Conservation (phyloP, 2,113 vertebrate species). For the Xenopus borealis region DNA sequence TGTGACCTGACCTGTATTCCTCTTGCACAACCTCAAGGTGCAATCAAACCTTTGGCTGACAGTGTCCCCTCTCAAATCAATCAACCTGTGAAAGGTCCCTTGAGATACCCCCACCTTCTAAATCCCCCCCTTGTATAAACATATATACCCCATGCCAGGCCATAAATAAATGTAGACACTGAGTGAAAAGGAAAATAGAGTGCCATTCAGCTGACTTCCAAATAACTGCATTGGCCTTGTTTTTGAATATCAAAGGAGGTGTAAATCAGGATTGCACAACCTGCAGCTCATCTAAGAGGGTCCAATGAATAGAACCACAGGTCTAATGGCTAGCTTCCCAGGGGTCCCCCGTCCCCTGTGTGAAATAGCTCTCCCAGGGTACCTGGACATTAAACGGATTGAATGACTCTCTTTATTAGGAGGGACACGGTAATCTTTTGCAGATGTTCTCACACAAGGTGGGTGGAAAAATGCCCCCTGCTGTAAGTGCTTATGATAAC, state of each 20-base stretch:
- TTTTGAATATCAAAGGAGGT: conserved; percentile 35
- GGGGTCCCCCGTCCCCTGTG: conserved; percentile 17
- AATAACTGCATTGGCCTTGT: not conserved
- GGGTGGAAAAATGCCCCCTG: conserved; percentile 59
- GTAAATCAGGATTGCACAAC: conserved; percentile 19
- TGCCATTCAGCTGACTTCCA: not conserved
- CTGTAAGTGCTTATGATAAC: conserved; percentile 15
- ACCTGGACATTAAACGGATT: conserved; percentile 54
- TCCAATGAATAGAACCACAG: conserved; percentile 12
- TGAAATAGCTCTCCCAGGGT: conserved; percentile 15
- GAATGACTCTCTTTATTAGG: conserved; percentile 50
- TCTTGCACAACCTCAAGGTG: no score
- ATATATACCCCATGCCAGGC: not conserved
- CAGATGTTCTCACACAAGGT: conserved; percentile 66
- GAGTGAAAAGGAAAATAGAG: conserved; percentile 2
- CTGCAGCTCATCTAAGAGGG: conserved; percentile 17
- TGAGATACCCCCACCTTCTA: no score
- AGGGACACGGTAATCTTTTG: conserved; percentile 52
- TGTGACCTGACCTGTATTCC: no score
- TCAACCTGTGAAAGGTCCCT: no score
- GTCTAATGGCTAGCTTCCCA: conserved; percentile 16
- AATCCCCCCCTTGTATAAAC: not conserved
- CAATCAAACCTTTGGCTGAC: no score
- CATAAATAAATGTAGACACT: conserved; percentile 12
- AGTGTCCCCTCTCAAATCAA: not conserved